Conservation (phyloP, 1,140 invertebrate species). For the Hycleus phaleratus region DNA sequence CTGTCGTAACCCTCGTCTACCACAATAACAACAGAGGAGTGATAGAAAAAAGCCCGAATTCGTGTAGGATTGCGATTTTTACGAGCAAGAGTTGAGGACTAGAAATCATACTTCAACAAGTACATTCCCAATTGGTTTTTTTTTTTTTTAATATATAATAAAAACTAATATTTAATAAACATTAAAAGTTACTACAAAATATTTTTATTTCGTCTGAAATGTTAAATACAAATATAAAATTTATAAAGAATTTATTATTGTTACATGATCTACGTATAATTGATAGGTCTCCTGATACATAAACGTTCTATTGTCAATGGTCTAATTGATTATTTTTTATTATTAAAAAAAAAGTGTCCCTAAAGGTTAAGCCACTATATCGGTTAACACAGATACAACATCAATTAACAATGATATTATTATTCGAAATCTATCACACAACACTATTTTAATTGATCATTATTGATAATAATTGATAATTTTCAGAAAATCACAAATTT, state of each 20-base stretch:
- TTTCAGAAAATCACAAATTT: no score
- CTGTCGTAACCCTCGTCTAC: no score
- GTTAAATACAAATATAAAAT: slow-evolving; percentile 13
- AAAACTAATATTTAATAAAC: neutral
- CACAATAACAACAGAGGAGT: no score
- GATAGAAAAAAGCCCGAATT: no score
- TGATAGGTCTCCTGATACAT: slow-evolving; percentile 8
- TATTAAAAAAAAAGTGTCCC: neutral
- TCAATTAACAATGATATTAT: neutral
- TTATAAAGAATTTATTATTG: slow-evolving; percentile 8
- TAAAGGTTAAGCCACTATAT: slow-evolving; percentile 11
- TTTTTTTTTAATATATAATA: no score
- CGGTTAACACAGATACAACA: slow-evolving; percentile 15
- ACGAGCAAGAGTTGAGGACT: no score
- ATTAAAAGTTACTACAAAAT: slow-evolving; percentile 5
- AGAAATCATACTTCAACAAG: no score
- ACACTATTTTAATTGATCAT: slow-evolving; percentile 4
- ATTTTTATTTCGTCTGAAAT: slow-evolving; percentile 6
- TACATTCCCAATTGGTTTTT: no score
- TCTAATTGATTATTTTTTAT: neutral
- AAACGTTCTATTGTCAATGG: slow-evolving; percentile 7
- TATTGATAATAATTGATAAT: no score
- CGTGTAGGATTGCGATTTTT: no score
- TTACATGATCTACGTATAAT: slow-evolving; percentile 5
- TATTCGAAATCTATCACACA: slow-evolving; percentile 4